Evolutionary conservation across 2,888 invertebrate genomes (phyloP).

Genomic region (Hypercompe scribonia): DNA sequence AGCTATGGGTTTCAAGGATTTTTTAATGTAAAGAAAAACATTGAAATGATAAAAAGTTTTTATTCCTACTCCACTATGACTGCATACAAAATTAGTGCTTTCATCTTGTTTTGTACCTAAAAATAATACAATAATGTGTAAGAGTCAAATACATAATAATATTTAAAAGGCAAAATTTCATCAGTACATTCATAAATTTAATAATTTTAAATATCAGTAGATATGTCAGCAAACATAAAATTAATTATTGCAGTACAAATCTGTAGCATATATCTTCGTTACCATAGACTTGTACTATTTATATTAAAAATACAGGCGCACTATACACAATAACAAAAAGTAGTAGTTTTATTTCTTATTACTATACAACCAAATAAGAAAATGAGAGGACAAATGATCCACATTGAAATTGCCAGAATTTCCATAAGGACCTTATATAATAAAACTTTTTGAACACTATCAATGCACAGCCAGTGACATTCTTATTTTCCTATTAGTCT

Average conservation of each 20-base stretch:
- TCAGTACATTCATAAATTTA: constrained; percentile 55
- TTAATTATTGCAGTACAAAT: constrained; percentile 36
- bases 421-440: constrained; percentile 20
- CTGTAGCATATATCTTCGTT: constrained; percentile 38
- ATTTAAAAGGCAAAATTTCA: constrained; percentile 49
- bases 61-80: constrained; percentile 74
- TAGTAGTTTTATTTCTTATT: constrained; percentile 43
- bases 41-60: constrained; percentile 63
- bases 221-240: constrained; percentile 49
- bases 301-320: constrained; percentile 42
- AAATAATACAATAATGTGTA: constrained; percentile 57
- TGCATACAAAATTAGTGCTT: constrained; percentile 74
- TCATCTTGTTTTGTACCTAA: constrained; percentile 70
- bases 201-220: constrained; percentile 43
- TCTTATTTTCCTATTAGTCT: constrained; percentile 35
- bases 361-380: constrained; percentile 26
- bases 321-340: constrained; percentile 52
- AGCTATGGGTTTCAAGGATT: background rate
- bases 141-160: constrained; percentile 49
- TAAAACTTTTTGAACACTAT: constrained; percentile 22
- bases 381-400: constrained; percentile 18
- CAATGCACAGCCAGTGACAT: constrained; percentile 27
- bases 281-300: constrained; percentile 41
- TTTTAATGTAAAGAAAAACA: constrained; percentile 38
- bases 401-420: constrained; percentile 36